Evolutionary conservation across 2,113 vertebrate species (phyloP).

Genomic region (Capricornis sumatraensis): DNA sequence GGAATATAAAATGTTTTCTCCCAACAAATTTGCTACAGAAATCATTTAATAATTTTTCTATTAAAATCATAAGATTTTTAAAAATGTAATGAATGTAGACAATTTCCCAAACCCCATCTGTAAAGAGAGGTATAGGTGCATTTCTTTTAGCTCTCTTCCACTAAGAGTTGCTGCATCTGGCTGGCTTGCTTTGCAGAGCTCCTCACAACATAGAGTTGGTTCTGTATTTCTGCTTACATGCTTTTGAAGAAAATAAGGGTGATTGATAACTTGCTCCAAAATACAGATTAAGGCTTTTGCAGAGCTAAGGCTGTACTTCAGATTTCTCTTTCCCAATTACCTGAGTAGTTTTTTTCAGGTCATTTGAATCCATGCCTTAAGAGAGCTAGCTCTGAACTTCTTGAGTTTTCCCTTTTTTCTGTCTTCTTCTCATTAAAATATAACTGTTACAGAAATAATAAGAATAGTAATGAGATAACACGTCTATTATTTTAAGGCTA

Average conservation of each 20-base stretch:
- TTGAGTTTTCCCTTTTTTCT: not conserved
- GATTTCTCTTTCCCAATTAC: not conserved
- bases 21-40: not conserved
- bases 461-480: not conserved
- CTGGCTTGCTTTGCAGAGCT: not conserved
- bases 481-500: not conserved
- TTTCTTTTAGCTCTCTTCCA: not conserved
- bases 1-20: not conserved
- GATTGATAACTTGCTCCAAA: not conserved
- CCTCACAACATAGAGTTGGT: not conserved
- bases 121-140: not conserved
- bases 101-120: not conserved
- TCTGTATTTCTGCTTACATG: not conserved
- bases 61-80: constrained; percentile 18
- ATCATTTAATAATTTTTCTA: not conserved
- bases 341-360: not conserved
- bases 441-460: not conserved
- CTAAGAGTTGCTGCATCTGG: not conserved
- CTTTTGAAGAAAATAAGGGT: not conserved
- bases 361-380: not conserved
- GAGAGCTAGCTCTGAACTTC: not conserved
- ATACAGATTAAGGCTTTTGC: not conserved
- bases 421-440: constrained; percentile 11
- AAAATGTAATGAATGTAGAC: not conserved
- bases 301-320: not conserved